phyloP scores from a whole-genome alignment of 2,888 invertebrate genomes.

The Melipona beecheii region DNA sequence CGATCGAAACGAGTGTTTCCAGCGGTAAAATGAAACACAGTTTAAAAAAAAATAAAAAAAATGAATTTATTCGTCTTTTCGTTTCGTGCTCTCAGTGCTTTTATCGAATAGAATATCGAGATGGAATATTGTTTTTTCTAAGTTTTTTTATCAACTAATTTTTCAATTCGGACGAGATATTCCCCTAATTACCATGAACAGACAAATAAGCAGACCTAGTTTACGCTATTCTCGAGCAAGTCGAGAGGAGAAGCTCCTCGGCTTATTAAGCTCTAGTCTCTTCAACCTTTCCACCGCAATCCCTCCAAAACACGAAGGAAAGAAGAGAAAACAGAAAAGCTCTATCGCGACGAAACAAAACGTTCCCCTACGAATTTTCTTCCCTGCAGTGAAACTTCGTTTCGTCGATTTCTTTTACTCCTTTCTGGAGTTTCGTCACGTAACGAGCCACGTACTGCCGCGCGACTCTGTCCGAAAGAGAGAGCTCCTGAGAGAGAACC shows the following conservation, averaged over 20 bases:
- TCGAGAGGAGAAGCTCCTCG: conserved; percentile 14
- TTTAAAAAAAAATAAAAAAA: not conserved
- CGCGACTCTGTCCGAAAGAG: not conserved
- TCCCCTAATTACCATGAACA: conserved; percentile 12
- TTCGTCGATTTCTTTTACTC: not conserved
- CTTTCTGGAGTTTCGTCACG: not conserved
- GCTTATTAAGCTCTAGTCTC: conserved; percentile 32
- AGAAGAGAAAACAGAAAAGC: not conserved
- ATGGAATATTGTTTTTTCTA: not conserved
- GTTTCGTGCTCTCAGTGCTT: not conserved
- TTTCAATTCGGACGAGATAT: conserved; percentile 5
- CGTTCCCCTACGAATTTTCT: not conserved
- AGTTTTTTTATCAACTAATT: conserved; percentile 1
- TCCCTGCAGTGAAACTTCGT: not conserved
- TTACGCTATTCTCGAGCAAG: conserved; percentile 27
- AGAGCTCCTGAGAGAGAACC: too few species aligned
- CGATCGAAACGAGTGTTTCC: too few species aligned
- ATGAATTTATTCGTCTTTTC: not conserved
- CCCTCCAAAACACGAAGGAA: not conserved
- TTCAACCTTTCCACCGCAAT: conserved; percentile 8
- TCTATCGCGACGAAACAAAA: not conserved
- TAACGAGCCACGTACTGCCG: not conserved
- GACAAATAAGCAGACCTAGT: conserved; percentile 28
- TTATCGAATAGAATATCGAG: not conserved
- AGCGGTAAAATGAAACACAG: not conserved